Conservation (phyloP, 2,888 invertebrate genomes). For the Netelia virgata region DNA sequence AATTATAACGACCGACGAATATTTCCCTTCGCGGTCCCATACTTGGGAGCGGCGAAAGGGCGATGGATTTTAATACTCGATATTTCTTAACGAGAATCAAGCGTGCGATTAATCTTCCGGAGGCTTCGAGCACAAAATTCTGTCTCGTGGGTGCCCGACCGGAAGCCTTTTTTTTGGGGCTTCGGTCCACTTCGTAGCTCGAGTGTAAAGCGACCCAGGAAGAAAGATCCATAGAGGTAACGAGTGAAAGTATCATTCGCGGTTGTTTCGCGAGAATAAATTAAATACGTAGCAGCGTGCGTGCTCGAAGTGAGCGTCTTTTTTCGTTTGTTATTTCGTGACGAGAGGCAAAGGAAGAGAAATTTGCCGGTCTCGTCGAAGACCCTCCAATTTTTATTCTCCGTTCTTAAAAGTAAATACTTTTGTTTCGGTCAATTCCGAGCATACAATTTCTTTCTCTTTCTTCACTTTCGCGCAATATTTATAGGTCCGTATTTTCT, state of each 20-base stretch:
- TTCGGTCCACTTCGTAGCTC: conserved; percentile 20
- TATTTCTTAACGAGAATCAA: neutral
- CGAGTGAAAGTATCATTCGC: conserved; percentile 59
- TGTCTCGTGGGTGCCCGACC: neutral
- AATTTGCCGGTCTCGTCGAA: conserved; percentile 21
- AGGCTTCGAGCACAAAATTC: neutral
- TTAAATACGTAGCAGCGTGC: conserved; percentile 37
- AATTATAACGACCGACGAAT: conserved; percentile 21
- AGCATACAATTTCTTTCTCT: neutral
- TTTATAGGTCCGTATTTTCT: neutral
- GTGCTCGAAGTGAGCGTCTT: neutral
- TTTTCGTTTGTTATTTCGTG: conserved; percentile 28
- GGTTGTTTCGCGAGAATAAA: conserved; percentile 36
- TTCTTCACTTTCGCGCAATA: neutral
- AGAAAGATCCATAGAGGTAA: conserved; percentile 25
- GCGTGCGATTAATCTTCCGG: neutral
- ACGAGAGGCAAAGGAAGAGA: conserved; percentile 6
- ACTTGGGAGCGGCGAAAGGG: conserved; percentile 9
- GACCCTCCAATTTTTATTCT: conserved; percentile 6
- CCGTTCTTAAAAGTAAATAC: neutral
- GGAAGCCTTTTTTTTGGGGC: conserved; percentile 2
- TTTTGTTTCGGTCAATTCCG: neutral
- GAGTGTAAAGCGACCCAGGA: neutral
- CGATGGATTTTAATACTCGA: neutral
- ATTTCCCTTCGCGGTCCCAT: neutral